Evolutionary conservation across 2,797 vertebrate genomes (phyloP).

Genomic region (Tangara arthus): DNA sequence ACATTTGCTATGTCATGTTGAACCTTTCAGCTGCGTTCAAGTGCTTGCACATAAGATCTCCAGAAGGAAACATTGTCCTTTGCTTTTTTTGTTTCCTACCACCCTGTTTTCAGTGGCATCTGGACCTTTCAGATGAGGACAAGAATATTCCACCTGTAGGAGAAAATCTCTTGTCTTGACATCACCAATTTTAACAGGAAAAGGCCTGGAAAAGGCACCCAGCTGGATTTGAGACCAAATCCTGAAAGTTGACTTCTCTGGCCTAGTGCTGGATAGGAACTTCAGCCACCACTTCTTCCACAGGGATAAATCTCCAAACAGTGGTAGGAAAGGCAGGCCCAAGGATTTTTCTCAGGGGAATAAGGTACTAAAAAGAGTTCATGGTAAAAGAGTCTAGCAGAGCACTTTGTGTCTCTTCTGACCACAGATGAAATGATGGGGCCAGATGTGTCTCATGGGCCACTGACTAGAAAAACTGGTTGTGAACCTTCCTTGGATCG

Average conservation of each 20-base stretch:
- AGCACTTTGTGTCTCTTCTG: conserved; percentile 55
- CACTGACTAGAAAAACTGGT: conserved; percentile 41
- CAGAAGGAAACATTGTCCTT: background rate
- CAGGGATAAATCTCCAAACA: background rate
- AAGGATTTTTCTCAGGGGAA: conserved; percentile 45
- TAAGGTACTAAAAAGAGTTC: conserved; percentile 56
- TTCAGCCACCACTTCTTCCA: background rate
- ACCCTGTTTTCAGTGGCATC: background rate
- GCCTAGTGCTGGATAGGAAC: background rate
- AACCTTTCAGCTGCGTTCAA: background rate
- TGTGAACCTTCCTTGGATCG: conserved; percentile 70
- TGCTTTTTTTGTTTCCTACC: background rate
- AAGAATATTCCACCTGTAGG: background rate
- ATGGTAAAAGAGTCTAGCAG: conserved; percentile 64
- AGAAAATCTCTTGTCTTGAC: background rate
- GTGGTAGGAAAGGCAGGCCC: conserved; percentile 30
- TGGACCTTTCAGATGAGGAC: background rate
- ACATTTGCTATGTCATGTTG: background rate
- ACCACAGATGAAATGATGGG: conserved; percentile 61
- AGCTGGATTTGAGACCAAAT: background rate
- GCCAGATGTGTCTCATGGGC: conserved; percentile 55
- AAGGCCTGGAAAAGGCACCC: background rate
- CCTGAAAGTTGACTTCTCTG: background rate
- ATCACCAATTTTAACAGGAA: background rate
- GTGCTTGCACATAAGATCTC: background rate